phyloP scores from a whole-genome alignment of 2,888 invertebrate genomes.

The Torymus auratus region DNA sequence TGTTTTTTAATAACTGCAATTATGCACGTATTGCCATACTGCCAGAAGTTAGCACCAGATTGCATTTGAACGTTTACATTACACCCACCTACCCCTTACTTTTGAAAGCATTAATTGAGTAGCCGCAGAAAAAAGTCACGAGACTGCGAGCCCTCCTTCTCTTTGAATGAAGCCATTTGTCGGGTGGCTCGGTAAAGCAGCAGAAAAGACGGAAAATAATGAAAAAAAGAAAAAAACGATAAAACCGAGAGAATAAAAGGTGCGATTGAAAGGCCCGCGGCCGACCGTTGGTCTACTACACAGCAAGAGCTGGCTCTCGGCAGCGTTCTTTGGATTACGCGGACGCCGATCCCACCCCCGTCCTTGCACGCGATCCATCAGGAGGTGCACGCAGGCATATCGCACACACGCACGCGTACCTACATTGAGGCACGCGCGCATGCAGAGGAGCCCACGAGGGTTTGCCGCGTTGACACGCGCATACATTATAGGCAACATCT shows the following conservation, averaged over 20 bases:
- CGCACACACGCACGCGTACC: no score
- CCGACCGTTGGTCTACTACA: slow-evolving; percentile 28
- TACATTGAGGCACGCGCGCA: not conserved
- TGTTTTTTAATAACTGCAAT: no score
- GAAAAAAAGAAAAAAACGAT: slow-evolving; percentile 21
- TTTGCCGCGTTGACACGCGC: no score
- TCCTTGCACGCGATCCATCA: slow-evolving; percentile 60
- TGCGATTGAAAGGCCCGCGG: slow-evolving; percentile 6
- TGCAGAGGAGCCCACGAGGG: not conserved
- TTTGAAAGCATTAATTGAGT: no score
- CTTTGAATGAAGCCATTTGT: slow-evolving; percentile 47
- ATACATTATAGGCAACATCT: slow-evolving; percentile 62
- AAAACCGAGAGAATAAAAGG: slow-evolving; percentile 28
- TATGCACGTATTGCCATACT: no score
- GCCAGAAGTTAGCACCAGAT: no score
- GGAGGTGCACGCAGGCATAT: slow-evolving; percentile 61
- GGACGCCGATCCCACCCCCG: slow-evolving; percentile 54
- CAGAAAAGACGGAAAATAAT: slow-evolving; percentile 21
- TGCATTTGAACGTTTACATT: no score
- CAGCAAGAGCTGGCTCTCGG: not conserved
- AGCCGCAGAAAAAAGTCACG: not conserved
- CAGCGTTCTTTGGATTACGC: not conserved
- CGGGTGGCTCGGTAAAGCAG: slow-evolving; percentile 13
- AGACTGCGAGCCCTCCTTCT: slow-evolving; percentile 14
- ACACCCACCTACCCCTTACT: no score